Percentiles rank a stretch among this genome's conserved stretches.
These are phyloP conservation scores for Columba guinea DNA, from an alignment of 2,797 vertebrate species.

Conservation along the genomic window DNA sequence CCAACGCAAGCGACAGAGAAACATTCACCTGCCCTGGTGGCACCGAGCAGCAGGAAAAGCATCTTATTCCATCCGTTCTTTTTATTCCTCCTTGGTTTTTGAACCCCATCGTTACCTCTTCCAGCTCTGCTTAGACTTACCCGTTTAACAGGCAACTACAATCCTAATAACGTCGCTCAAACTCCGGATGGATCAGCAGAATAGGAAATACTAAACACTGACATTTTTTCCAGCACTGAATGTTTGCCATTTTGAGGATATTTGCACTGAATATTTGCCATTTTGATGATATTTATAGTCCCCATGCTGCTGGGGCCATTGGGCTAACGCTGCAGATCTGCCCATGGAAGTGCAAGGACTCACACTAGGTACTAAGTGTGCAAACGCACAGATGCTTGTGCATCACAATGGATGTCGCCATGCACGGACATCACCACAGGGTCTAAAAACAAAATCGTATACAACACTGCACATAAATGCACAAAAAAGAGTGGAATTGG, in stretches of 20 bases:
- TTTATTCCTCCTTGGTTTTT: not conserved
- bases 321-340: not conserved
- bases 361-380: not conserved
- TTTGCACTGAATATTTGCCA: not conserved
- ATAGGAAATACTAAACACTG: not conserved
- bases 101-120: not conserved
- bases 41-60: not conserved
- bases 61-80: not conserved
- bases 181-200: not conserved
- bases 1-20: not conserved
- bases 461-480: not conserved
- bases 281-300: not conserved
- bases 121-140: not conserved
- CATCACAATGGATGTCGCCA: not conserved
- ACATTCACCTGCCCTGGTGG: not conserved
- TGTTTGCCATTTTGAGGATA: not conserved
- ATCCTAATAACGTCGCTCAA: rapidly evolving
- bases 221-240: not conserved
- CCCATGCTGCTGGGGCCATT: not conserved
- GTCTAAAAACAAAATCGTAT: not conserved
- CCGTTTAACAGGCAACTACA: not conserved
- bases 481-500: not conserved
- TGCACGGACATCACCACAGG: rapidly evolving
- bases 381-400: not conserved
- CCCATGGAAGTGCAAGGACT: not conserved